Percentiles rank a stretch among this genome's conserved stretches.
These are phyloP conservation scores for Caenorhabditis sp. DNA, from an alignment of 2,888 invertebrate species.

Conservation along the genomic window DNA sequence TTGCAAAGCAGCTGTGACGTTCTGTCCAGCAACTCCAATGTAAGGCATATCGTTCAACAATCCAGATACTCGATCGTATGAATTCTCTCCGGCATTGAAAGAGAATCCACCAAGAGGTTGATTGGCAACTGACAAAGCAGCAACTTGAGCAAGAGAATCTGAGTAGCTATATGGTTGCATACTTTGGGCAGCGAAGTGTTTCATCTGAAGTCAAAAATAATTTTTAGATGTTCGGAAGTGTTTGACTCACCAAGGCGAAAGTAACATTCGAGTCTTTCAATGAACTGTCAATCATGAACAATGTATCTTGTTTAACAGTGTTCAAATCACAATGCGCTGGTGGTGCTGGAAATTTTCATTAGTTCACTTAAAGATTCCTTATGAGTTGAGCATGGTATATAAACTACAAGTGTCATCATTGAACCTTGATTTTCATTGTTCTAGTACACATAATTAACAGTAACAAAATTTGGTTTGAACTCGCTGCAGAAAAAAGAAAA, in stretches of 20 bases:
- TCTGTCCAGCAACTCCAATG: slow-evolving; percentile 40
- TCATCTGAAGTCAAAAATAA: slow-evolving; percentile 21
- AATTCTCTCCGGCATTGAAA: slow-evolving; percentile 38
- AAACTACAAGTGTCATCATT: too few species aligned
- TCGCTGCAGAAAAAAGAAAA: too few species aligned
- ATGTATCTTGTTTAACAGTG: slow-evolving; percentile 48
- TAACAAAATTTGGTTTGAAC: too few species aligned
- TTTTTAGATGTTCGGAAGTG: not conserved
- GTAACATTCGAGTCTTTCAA: slow-evolving; percentile 21
- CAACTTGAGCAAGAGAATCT: slow-evolving; percentile 27
- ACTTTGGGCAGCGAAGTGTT: slow-evolving; percentile 25
- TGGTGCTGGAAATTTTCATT: slow-evolving; percentile 43
- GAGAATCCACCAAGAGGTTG: slow-evolving; percentile 43
- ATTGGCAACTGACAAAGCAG: slow-evolving; percentile 34
- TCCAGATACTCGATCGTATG: slow-evolving; percentile 18
- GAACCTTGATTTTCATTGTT: too few species aligned
- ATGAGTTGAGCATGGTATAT: too few species aligned
- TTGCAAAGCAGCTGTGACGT: slow-evolving; percentile 46
- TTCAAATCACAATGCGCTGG: slow-evolving; percentile 49
- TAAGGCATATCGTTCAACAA: slow-evolving; percentile 27
- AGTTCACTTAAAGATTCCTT: slow-evolving; percentile 4
- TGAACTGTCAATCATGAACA: slow-evolving; percentile 58
- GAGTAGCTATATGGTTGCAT: slow-evolving; percentile 32
- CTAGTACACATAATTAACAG: too few species aligned
- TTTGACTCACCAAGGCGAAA: slow-evolving; percentile 21